Evolutionary conservation across 2,113 vertebrate species (phyloP).

Genomic region (Narcine bancroftii): DNA sequence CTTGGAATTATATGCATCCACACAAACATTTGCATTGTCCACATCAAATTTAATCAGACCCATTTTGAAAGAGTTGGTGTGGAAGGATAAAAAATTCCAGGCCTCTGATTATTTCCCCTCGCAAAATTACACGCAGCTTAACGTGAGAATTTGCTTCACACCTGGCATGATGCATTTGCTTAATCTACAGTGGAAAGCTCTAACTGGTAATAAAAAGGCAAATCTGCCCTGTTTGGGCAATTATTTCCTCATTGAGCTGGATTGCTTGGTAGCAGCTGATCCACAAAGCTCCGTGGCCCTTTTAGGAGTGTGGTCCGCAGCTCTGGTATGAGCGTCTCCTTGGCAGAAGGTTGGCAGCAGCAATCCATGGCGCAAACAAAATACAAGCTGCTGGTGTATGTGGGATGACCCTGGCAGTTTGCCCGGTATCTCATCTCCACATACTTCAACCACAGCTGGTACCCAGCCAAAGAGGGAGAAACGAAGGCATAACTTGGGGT

Average conservation of each 20-base stretch:
- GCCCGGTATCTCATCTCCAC: background rate
- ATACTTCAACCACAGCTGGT: background rate
- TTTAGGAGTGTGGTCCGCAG: background rate
- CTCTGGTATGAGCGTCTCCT: background rate
- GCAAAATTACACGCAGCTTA: background rate
- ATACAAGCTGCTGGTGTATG: background rate
- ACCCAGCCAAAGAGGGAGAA: background rate
- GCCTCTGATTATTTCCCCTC: background rate
- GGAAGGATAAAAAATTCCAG: background rate
- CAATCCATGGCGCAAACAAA: background rate
- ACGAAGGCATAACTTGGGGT: background rate
- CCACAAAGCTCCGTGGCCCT: background rate
- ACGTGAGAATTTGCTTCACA: background rate
- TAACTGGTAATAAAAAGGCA: background rate
- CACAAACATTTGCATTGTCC: background rate
- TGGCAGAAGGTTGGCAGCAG: conserved; percentile 14
- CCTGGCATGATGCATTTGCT: background rate
- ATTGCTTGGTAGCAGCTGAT: background rate
- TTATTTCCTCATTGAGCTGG: background rate
- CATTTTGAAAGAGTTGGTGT: background rate
- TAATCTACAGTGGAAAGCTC: background rate
- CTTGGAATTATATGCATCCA: background rate
- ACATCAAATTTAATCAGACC: background rate
- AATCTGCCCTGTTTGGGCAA: no score
- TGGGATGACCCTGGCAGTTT: background rate